These are phyloP conservation scores for Galaxea fascicularis DNA, from an alignment of 92 coral and sea anemone genomes.

Conservation along the genomic window DNA sequence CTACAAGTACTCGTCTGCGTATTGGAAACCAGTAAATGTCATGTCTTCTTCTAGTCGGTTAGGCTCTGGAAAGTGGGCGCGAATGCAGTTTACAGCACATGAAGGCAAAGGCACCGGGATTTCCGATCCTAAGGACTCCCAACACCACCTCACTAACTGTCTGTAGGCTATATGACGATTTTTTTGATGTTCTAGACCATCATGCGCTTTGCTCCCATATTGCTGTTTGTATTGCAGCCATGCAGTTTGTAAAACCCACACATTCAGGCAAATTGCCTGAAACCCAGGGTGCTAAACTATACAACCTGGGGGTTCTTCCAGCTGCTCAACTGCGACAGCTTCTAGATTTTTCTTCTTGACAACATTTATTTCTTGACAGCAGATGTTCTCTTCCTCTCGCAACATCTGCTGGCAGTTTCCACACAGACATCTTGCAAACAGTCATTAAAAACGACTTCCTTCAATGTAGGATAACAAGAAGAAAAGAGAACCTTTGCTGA, in stretches of 20 bases:
- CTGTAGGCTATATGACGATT: slow-evolving; percentile 43
- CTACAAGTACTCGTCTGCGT: slow-evolving; percentile 63
- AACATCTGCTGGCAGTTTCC: slow-evolving; percentile 46
- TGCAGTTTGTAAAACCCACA: slow-evolving; percentile 69
- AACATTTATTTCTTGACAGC: slow-evolving; percentile 23
- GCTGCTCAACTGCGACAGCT: slow-evolving; percentile 25
- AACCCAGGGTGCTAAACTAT: slow-evolving; percentile 17
- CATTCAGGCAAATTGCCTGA: not conserved
- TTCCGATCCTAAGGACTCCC: slow-evolving; percentile 63
- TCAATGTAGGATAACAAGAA: not conserved
- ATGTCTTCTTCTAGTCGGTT: slow-evolving; percentile 52
- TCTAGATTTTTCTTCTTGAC: slow-evolving; percentile 7
- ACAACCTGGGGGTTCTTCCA: slow-evolving; percentile 39
- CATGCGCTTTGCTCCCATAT: slow-evolving; percentile 45
- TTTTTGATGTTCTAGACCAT: slow-evolving; percentile 57
- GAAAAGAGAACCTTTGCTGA: not conserved
- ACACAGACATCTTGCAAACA: slow-evolving; percentile 36
- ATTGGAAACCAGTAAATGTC: slow-evolving; percentile 57
- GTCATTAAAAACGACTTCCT: not conserved
- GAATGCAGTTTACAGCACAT: slow-evolving; percentile 70
- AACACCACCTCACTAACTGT: slow-evolving; percentile 68
- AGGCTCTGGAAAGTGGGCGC: slow-evolving; percentile 73
- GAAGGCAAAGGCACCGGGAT: slow-evolving; percentile 69
- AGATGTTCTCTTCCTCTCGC: slow-evolving; percentile 31
- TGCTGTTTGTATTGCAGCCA: slow-evolving; percentile 68